phyloP scores from a whole-genome alignment of 2,888 invertebrate genomes.

The Philonicus albiceps region DNA sequence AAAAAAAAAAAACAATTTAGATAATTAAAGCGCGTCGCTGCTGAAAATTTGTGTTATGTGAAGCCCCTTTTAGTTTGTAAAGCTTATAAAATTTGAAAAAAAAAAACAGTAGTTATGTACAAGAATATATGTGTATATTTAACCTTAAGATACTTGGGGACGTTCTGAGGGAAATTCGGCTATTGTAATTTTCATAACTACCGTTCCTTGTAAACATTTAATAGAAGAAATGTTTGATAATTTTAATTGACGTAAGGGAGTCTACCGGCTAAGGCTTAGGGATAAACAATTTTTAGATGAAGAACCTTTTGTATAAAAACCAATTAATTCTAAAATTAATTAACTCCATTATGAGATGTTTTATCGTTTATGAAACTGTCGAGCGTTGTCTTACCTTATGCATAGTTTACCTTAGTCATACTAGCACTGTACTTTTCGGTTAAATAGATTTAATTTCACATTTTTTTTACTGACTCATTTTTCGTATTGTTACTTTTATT shows the following conservation, averaged over 20 bases:
- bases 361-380: neutral
- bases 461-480: conserved; percentile 23
- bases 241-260: conserved; percentile 7
- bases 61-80: conserved; percentile 6
- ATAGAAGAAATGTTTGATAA: conserved; percentile 34
- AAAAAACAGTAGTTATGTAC: conserved; percentile 23
- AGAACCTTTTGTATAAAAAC: conserved; percentile 29
- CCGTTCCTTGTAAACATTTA: conserved; percentile 35
- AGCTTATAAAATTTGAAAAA: neutral
- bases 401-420: neutral
- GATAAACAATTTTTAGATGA: conserved; percentile 37
- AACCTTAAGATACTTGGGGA: conserved; percentile 27
- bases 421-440: neutral
- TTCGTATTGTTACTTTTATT: neutral
- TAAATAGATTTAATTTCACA: neutral
- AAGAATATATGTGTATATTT: conserved; percentile 34
- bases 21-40: neutral
- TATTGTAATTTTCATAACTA: conserved; percentile 39
- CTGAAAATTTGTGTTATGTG: neutral
- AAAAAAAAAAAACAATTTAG: neutral
- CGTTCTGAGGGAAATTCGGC: conserved; percentile 10
- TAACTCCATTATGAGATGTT: neutral
- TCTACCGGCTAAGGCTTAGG: conserved; percentile 20
- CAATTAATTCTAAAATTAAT: conserved; percentile 19
- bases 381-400: neutral